Base-by-base conservation (phyloP, 2,797 vertebrate species). In the Gila robusta region DNA sequence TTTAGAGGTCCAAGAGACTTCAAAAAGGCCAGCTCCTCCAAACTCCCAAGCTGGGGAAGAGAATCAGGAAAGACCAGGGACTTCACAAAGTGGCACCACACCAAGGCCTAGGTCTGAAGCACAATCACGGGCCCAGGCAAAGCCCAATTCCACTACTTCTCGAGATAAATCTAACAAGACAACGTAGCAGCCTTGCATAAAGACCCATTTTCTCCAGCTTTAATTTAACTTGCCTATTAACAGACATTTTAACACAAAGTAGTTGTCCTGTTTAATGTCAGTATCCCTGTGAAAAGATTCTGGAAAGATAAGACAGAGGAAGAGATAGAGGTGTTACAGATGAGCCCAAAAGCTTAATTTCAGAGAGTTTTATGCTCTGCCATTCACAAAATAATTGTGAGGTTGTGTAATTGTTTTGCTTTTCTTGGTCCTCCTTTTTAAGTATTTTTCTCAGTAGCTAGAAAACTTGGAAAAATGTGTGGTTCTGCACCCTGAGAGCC, bases 161-260 rank as follows among this genome's bases (percentile, higher is more conserved):
- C 95, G 94, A 47, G 95, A 95, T 89, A 96, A 96, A 94, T 90
- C 93, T 88, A 90, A 91, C 88, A 97, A 95, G 94, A 97, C 96
- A 94, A 97, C 97, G 92, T 98, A 98, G 95, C 96, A 95, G 89
- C 86, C 74, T 90, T 91, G 72, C 91, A 84, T 71, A 72, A 44
- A 77, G 35, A 82, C 56, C 21, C 9, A 7, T 70, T 84, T 67
- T 52, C 44, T 66, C 47, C 78, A 66, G 78, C 78, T 85, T 72
- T 80, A 64, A 71, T 64, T 67, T 56, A 64, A 32, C 69, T 71
- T 87, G 84, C 69, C 54, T 88, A 72, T 44, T 85, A n/a, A 67
- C 79, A 79, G 71, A 82, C 23, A 84, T 59, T 71, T 19, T 70
- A 70, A 79, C 73, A 78, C 47, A 77, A 52, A 49, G 64, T 19